Evolutionary conservation across 2,888 invertebrate species (phyloP).

Genomic region (Megastigmus dorsalis): DNA sequence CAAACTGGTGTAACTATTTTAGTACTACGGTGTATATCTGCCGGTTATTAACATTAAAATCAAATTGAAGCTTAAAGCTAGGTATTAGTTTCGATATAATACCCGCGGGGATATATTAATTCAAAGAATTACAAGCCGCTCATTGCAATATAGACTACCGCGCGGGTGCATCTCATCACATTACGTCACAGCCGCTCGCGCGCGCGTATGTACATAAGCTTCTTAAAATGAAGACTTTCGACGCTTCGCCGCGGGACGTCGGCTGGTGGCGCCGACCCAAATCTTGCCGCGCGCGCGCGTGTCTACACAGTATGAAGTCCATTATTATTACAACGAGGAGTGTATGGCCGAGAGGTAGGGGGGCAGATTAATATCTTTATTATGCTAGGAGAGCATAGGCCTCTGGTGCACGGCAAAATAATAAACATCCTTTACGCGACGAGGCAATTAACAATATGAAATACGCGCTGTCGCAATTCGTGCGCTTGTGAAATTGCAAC

Average conservation of each 20-base stretch:
- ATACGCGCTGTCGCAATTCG: background rate
- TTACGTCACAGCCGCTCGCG: background rate
- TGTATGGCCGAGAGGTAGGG: too few relatives aligned
- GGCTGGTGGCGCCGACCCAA: constrained; percentile 41
- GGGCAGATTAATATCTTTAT: constrained; percentile 31
- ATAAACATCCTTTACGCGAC: background rate
- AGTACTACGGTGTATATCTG: too few relatives aligned
- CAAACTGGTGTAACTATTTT: too few relatives aligned
- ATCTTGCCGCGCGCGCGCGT: constrained; percentile 15
- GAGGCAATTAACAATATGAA: background rate
- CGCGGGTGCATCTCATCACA: background rate
- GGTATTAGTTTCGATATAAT: background rate
- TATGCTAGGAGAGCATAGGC: constrained; percentile 3
- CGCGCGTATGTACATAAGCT: constrained; percentile 9
- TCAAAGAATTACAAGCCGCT: background rate
- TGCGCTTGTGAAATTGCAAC: background rate
- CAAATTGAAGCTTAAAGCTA: background rate
- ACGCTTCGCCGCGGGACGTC: constrained; percentile 13
- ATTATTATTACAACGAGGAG: constrained; percentile 17
- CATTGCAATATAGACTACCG: too few relatives aligned
- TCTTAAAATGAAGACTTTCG: constrained; percentile 47
- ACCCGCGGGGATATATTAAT: constrained; percentile 25
- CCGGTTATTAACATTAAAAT: too few relatives aligned
- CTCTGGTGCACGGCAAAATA: background rate
- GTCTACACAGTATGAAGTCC: background rate